Evolutionary conservation across 2,888 invertebrate species (phyloP).

Genomic region (Himalopsyche kuldschensis): DNA sequence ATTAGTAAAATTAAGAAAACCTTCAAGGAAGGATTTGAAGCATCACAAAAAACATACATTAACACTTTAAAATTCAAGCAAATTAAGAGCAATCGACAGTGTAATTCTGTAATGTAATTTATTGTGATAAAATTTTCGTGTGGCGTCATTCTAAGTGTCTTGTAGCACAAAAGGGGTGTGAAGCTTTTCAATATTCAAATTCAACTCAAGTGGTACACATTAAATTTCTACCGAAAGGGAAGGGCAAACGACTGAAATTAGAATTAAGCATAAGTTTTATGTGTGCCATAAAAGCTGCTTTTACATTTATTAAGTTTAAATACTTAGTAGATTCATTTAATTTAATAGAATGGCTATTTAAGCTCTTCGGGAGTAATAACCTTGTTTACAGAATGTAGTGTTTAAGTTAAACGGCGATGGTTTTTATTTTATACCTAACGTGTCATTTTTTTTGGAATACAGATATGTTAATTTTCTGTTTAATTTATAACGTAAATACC

Average conservation of each 20-base stretch:
- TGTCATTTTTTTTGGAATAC: too few relatives aligned
- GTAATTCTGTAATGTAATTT: neutral
- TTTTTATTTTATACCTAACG: neutral
- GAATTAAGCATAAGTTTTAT: neutral
- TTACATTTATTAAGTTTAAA: neutral
- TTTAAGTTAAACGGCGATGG: neutral
- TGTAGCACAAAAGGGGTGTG: neutral
- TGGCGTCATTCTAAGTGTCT: neutral
- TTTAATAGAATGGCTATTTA: neutral
- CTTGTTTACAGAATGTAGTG: neutral
- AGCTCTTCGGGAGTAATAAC: neutral
- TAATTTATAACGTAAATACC: too few relatives aligned
- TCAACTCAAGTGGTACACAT: neutral
- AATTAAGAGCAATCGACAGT: too few relatives aligned
- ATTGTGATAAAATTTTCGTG: neutral
- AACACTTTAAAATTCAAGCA: too few relatives aligned
- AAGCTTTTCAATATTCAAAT: neutral
- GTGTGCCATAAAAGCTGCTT: neutral
- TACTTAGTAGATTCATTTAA: neutral
- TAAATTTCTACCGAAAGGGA: neutral
- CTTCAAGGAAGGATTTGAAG: too few relatives aligned
- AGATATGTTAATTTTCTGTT: too few relatives aligned
- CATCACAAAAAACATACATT: too few relatives aligned
- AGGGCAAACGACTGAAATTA: neutral
- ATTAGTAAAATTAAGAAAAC: too few relatives aligned